Evolutionary conservation across 2,113 vertebrate species (phyloP).

Genomic region (Zingel zingel): DNA sequence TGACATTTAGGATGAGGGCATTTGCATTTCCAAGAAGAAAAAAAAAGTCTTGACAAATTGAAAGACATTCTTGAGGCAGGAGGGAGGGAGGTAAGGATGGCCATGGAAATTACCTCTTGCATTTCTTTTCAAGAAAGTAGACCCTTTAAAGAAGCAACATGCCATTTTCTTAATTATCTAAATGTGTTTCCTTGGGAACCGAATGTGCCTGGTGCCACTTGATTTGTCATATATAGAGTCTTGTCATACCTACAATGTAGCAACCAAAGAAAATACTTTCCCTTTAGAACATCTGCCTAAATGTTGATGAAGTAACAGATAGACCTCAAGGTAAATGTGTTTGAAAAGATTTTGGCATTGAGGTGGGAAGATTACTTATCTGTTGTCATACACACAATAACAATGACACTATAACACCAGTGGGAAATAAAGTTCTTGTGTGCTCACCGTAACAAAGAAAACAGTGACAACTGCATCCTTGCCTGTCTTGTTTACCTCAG

Average conservation of each 20-base stretch:
- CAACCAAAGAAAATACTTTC: constrained; percentile 15
- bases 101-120: constrained; percentile 40
- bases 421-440: constrained; percentile 74
- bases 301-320: constrained; percentile 43
- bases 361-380: constrained; percentile 60
- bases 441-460: constrained; percentile 74
- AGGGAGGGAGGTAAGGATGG: constrained; percentile 25
- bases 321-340: constrained; percentile 39
- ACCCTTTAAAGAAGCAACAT: constrained; percentile 36
- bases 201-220: constrained; percentile 2
- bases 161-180: constrained; percentile 45
- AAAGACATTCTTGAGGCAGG: constrained; percentile 55
- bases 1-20: constrained; percentile 77
- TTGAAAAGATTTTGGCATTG: constrained; percentile 55
- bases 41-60: constrained; percentile 61
- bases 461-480: constrained; percentile 70
- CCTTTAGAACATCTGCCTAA: constrained; percentile 11
- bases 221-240: constrained; percentile 18
- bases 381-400: constrained; percentile 61
- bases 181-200: constrained; percentile 49
- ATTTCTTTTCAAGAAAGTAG: constrained; percentile 43
- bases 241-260: constrained; percentile 3
- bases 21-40: constrained; percentile 71
- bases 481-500: constrained; percentile 81
- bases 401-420: constrained; percentile 53